Conservation (phyloP, 2,888 invertebrate genomes). For the Drosophila aldrichi region DNA sequence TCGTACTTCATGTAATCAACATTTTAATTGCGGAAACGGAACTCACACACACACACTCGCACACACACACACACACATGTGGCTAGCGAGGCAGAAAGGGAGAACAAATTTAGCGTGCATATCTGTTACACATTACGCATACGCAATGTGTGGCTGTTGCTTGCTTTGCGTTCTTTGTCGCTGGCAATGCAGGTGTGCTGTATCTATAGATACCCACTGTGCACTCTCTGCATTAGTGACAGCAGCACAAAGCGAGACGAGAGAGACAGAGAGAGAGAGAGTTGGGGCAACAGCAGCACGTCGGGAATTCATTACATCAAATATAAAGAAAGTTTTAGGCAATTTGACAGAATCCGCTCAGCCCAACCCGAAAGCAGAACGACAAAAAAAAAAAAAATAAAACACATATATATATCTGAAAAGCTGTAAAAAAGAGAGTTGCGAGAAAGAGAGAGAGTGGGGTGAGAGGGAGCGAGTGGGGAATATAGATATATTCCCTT, state of each 20-base stretch:
- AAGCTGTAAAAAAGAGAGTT: constrained; percentile 3
- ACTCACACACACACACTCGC: constrained; percentile 63
- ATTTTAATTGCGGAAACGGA: constrained; percentile 82
- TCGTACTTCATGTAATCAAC: constrained; percentile 80
- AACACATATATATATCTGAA: neutral
- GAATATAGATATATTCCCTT: constrained; percentile 43
- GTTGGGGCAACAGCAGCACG: constrained; percentile 52
- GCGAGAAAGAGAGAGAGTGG: neutral
- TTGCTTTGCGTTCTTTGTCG: constrained; percentile 34
- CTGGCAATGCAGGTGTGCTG: constrained; percentile 53
- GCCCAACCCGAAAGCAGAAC: neutral
- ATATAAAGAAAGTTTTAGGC: constrained; percentile 81
- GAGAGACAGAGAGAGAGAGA: neutral
- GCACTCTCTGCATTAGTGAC: constrained; percentile 49
- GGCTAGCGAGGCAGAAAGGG: constrained; percentile 5
- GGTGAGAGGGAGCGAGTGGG: neutral
- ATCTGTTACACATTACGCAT: constrained; percentile 75
- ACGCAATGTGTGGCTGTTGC: constrained; percentile 60
- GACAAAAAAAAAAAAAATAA: neutral
- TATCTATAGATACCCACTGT: constrained; percentile 23
- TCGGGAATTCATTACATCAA: constrained; percentile 79
- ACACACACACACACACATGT: constrained; percentile 17
- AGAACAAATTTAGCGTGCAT: constrained; percentile 32
- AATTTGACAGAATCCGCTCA: constrained; percentile 70
- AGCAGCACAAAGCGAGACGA: constrained; percentile 9